phyloP scores from a whole-genome alignment of 2,888 invertebrate genomes.

The Lasioglossum oenotherae region DNA sequence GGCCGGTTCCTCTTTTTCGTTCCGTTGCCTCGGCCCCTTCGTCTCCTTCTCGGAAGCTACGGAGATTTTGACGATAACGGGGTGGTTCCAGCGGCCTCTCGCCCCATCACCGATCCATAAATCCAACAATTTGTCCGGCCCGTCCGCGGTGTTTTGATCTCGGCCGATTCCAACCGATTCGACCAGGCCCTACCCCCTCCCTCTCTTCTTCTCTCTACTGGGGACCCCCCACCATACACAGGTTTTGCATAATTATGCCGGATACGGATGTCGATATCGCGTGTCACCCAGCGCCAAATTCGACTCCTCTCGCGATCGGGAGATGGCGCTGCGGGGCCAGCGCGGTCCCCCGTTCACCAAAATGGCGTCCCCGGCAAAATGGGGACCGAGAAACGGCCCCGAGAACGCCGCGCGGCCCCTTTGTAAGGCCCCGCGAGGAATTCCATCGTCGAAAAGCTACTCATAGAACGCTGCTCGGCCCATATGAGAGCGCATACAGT shows the following conservation, averaged over 20 bases:
- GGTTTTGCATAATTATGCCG: conserved; percentile 78
- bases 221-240: background rate
- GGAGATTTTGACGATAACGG: conserved; percentile 81
- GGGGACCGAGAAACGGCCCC: conserved; percentile 20
- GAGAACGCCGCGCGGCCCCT: conserved; percentile 70
- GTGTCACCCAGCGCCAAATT: conserved; percentile 50
- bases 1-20: conserved; percentile 50
- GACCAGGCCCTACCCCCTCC: conserved; percentile 29
- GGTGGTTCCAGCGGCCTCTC: conserved; percentile 71
- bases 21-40: conserved; percentile 47
- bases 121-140: conserved; percentile 82
- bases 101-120: conserved; percentile 82
- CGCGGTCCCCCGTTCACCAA: conserved; percentile 56
- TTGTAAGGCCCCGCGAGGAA: conserved; percentile 75
- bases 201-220: background rate
- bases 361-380: conserved; percentile 64
- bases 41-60: conserved; percentile 79
- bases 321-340: background rate
- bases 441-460: conserved; percentile 75
- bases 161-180: conserved; percentile 75
- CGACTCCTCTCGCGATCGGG: conserved; percentile 15
- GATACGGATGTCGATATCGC: conserved; percentile 68
- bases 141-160: conserved; percentile 82
- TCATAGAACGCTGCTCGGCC: conserved; percentile 66
- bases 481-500: conserved; percentile 54